phyloP scores from a whole-genome alignment of 2,888 invertebrate species.

The Cerceris ruficornis region DNA sequence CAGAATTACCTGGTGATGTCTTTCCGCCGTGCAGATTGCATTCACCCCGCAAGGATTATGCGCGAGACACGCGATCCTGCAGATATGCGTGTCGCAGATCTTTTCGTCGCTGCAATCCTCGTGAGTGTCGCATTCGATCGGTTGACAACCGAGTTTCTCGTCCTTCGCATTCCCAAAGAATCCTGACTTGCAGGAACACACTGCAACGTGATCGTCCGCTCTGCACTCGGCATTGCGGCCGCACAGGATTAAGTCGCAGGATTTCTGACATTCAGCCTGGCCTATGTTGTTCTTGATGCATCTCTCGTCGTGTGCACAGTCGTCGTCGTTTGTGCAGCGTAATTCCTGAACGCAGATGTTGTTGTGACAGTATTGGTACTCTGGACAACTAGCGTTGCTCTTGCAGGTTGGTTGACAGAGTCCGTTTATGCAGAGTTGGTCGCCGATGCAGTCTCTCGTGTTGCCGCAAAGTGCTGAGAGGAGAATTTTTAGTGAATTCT shows the following conservation, averaged over 20 bases:
- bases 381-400: slow-evolving; percentile 91
- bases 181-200: slow-evolving; percentile 90
- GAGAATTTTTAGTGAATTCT: not conserved
- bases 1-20: slow-evolving; percentile 86
- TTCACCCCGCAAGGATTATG: slow-evolving; percentile 93
- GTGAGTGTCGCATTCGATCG: slow-evolving; percentile 89
- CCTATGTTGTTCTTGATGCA: slow-evolving; percentile 88
- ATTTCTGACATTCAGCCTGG: slow-evolving; percentile 89
- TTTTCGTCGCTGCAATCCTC: slow-evolving; percentile 91
- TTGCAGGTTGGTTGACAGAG: slow-evolving; percentile 93
- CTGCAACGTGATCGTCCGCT: slow-evolving; percentile 88
- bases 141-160: slow-evolving; percentile 90
- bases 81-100: slow-evolving; percentile 91
- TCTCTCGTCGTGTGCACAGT: slow-evolving; percentile 89
- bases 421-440: slow-evolving; percentile 92
- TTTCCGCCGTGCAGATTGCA: slow-evolving; percentile 92
- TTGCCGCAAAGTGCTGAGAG: slow-evolving; percentile 88
- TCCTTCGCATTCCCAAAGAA: slow-evolving; percentile 89
- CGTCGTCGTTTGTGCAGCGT: slow-evolving; percentile 87
- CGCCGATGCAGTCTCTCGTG: slow-evolving; percentile 91
- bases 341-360: slow-evolving; percentile 93
- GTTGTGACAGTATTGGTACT: slow-evolving; percentile 92
- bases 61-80: slow-evolving; percentile 92
- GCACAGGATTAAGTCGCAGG: slow-evolving; percentile 89
- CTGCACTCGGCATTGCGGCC: slow-evolving; percentile 92